A percentile compares a stretch with the other conserved stretches of the same genome.
Conservation (phyloP, 2,113 vertebrate species). For the Ailuropoda melanoleuca region DNA sequence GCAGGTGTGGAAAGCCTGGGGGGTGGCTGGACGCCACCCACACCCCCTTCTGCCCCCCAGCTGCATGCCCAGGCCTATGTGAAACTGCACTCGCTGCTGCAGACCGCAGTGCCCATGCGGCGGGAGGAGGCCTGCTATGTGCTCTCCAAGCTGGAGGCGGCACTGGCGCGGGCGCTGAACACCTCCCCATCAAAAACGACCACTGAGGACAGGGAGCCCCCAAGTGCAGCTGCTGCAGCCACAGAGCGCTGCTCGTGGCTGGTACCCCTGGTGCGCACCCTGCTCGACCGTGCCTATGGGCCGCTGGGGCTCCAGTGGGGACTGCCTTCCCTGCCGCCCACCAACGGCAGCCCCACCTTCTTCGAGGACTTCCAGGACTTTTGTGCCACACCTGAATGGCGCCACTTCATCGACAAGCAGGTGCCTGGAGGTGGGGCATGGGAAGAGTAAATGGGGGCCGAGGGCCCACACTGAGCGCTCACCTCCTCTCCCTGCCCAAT, state of each 20-base stretch:
- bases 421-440: constrained; percentile 69
- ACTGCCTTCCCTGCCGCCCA: constrained; percentile 93
- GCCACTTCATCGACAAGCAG: constrained; percentile 92
- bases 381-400: constrained; percentile 92
- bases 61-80: constrained; percentile 93
- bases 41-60: constrained; percentile 73
- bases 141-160: constrained; percentile 92
- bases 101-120: constrained; percentile 88
- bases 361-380: constrained; percentile 95
- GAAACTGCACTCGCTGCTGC: constrained; percentile 96
- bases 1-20: not conserved
- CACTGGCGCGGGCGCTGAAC: constrained; percentile 83
- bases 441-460: not conserved
- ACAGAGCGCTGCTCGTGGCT: constrained; percentile 89
- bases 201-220: rapidly evolving
- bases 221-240: rapidly evolving
- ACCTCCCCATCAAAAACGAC: not conserved
- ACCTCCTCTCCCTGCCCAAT: too few species aligned
- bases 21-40: rapidly evolving
- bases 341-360: constrained; percentile 96
- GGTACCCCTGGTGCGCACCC: constrained; percentile 92
- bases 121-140: constrained; percentile 95
- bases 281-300: constrained; percentile 93
- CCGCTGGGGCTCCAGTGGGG: constrained; percentile 88
- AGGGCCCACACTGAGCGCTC: rapidly evolving